Conservation (phyloP, 2,797 vertebrate species). For the Aldrovandia affinis region DNA sequence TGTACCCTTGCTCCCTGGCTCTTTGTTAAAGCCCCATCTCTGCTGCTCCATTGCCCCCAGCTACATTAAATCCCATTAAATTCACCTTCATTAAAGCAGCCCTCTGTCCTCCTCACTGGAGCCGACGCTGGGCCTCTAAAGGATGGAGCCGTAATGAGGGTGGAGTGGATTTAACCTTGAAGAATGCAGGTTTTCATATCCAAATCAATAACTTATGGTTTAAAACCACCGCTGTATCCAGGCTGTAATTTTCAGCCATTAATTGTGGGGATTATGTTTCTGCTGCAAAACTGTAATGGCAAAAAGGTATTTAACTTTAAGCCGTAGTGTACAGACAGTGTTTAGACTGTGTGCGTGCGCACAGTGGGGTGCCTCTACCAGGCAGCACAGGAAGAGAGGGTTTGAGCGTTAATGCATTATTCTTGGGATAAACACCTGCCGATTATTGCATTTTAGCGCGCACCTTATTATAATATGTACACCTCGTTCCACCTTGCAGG, state of each 20-base stretch:
- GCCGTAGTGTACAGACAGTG: conserved; percentile 61
- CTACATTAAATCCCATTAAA: conserved; percentile 88
- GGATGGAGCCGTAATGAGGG: conserved; percentile 82
- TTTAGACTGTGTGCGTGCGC: conserved; percentile 59
- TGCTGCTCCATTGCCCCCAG: conserved; percentile 82
- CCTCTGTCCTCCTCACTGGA: conserved; percentile 70
- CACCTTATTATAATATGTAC: conserved; percentile 47
- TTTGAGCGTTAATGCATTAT: conserved; percentile 64
- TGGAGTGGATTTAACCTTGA: conserved; percentile 84
- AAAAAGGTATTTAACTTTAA: conserved; percentile 73
- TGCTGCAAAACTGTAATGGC: conserved; percentile 56
- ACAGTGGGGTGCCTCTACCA: conserved; percentile 57
- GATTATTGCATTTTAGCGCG: conserved; percentile 57
- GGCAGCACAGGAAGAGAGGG: conserved; percentile 57
- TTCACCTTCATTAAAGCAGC: conserved; percentile 87
- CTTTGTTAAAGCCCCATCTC: conserved; percentile 86
- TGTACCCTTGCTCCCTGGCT: conserved; percentile 79
- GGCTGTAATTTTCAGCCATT: conserved; percentile 79
- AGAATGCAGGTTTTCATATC: conserved; percentile 83
- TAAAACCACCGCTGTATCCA: conserved; percentile 76
- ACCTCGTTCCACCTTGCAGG: conserved; percentile 43
- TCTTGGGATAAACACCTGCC: conserved; percentile 59
- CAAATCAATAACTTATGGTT: conserved; percentile 86
- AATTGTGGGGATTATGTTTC: conserved; percentile 81
- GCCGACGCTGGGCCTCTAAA: conserved; percentile 78